phyloP scores from a whole-genome alignment of 2,888 invertebrate genomes.

The Villa cingulata region DNA sequence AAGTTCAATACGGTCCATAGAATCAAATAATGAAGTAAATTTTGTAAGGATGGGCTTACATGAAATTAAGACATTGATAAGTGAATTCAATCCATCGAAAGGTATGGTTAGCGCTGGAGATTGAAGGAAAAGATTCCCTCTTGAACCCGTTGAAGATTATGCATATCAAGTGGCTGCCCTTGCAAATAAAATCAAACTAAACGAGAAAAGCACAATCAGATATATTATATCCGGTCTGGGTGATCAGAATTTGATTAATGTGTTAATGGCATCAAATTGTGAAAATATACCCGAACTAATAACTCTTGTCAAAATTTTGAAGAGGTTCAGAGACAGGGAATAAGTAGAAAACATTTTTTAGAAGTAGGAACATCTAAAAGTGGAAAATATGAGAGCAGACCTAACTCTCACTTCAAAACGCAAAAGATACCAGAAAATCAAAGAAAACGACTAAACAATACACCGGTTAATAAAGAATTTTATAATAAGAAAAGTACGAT shows the following conservation, averaged over 20 bases:
- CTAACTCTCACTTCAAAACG: too few species aligned
- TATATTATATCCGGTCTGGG: conserved; percentile 1
- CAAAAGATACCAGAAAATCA: too few species aligned
- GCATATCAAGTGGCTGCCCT: not conserved
- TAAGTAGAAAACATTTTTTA: not conserved
- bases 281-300: not conserved
- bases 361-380: not conserved
- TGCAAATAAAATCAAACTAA: not conserved
- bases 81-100: not conserved
- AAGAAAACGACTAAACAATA: too few species aligned
- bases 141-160: not conserved
- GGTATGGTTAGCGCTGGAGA: not conserved
- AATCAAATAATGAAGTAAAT: too few species aligned
- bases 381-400: not conserved
- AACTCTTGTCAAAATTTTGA: conserved; percentile 2
- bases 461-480: not conserved
- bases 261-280: not conserved
- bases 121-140: conserved; percentile 3
- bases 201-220: not conserved
- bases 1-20: too few species aligned
- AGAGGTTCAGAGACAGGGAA: not conserved
- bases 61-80: not conserved
- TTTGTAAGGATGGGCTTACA: not conserved
- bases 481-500: not conserved
- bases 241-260: not conserved